Evolutionary conservation across 2,888 invertebrate genomes (phyloP).

Genomic region (Serripes groenlandicus): DNA sequence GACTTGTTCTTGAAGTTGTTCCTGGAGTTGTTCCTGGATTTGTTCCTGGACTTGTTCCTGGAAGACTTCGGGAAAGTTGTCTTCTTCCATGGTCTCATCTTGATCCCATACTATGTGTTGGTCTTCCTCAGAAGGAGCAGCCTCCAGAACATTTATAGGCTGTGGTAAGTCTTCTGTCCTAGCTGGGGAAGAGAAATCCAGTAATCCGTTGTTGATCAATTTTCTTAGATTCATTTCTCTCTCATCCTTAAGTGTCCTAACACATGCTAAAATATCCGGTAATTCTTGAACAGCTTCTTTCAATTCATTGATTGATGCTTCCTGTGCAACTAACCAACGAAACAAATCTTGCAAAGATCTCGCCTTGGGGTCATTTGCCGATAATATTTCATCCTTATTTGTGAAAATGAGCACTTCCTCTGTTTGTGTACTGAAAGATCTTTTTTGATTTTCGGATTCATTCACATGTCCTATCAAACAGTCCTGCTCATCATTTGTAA

Average conservation of each 20-base stretch:
- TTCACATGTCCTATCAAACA: neutral
- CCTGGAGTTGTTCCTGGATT: too few relatives aligned
- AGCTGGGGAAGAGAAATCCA: neutral
- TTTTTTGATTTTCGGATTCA: neutral
- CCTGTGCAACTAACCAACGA: neutral
- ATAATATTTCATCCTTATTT: neutral
- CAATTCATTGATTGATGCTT: neutral
- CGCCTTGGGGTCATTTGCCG: constrained; percentile 2
- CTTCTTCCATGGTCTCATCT: neutral
- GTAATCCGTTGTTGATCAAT: neutral
- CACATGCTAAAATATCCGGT: neutral
- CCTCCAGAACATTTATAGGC: neutral
- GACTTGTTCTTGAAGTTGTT: too few relatives aligned
- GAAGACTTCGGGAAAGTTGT: neutral
- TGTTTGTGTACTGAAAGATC: neutral
- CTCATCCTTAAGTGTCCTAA: neutral
- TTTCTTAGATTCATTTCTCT: neutral
- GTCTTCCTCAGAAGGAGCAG: neutral
- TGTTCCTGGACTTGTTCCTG: too few relatives aligned
- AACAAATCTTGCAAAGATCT: neutral
- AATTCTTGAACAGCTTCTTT: neutral
- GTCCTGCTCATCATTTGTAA: neutral
- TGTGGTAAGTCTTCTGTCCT: neutral
- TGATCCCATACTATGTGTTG: neutral
- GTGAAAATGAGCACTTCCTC: neutral